A percentile compares a stretch with the other conserved stretches of the same genome.
phyloP scores from a whole-genome alignment of 2,888 invertebrate genomes.

The Xylota segnis region DNA sequence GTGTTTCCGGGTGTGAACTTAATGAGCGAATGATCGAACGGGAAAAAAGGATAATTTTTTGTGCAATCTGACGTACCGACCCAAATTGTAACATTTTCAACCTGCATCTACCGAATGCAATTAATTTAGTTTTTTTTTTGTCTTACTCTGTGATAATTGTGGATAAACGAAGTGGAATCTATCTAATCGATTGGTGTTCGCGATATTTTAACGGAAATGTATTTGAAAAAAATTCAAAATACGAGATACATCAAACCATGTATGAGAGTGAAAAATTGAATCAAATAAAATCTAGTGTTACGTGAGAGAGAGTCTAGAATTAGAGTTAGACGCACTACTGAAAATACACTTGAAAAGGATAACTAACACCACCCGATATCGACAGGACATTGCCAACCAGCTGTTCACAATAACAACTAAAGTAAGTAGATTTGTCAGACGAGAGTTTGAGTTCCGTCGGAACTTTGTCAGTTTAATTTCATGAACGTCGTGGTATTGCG shows the following conservation, averaged over 20 bases:
- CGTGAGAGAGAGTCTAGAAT: slow-evolving; percentile 22
- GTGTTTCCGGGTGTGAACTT: slow-evolving; percentile 67
- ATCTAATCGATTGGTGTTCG: slow-evolving; percentile 54
- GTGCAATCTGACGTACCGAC: slow-evolving; percentile 26
- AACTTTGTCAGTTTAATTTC: background rate
- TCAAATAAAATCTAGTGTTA: slow-evolving; percentile 3
- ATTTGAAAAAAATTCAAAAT: slow-evolving; percentile 47
- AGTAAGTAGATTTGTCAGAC: slow-evolving; percentile 26
- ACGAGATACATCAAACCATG: slow-evolving; percentile 43
- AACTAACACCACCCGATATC: slow-evolving; percentile 4
- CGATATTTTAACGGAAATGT: slow-evolving; percentile 56
- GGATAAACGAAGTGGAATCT: slow-evolving; percentile 45
- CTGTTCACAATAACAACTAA: slow-evolving; percentile 24
- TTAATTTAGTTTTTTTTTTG: slow-evolving; percentile 11
- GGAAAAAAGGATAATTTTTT: slow-evolving; percentile 55
- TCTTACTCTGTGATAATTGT: slow-evolving; percentile 66
- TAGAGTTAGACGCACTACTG: slow-evolving; percentile 21
- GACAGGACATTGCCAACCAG: slow-evolving; percentile 30
- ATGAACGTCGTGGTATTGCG: background rate
- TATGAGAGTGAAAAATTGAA: slow-evolving; percentile 52
- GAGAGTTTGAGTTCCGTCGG: slow-evolving; percentile 26
- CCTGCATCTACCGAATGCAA: slow-evolving; percentile 20
- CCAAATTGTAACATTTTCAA: slow-evolving; percentile 45
- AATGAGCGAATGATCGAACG: slow-evolving; percentile 16
- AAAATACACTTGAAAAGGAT: slow-evolving; percentile 50